Evolutionary conservation across 2,113 vertebrate genomes (phyloP).

Genomic region (Hypanus sabinus): DNA sequence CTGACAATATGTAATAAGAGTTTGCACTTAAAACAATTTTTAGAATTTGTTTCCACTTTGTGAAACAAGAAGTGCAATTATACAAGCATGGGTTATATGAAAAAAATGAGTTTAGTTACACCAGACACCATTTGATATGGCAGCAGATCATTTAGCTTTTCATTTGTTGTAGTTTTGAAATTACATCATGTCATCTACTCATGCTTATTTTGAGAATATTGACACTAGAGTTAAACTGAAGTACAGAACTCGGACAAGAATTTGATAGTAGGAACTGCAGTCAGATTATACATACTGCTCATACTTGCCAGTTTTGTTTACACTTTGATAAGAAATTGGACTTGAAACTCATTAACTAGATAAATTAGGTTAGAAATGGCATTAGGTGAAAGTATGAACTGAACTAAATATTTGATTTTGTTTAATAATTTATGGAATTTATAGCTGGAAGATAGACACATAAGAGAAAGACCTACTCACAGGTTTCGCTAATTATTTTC

Average conservation of each 20-base stretch:
- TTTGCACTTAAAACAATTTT: neutral
- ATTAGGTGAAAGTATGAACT: neutral
- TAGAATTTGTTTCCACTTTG: neutral
- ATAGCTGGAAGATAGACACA: too few relatives aligned
- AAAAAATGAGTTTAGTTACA: neutral
- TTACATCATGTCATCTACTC: neutral
- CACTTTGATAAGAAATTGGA: neutral
- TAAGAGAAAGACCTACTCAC: too few relatives aligned
- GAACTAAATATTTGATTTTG: neutral
- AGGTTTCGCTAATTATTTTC: too few relatives aligned
- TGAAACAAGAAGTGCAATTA: neutral
- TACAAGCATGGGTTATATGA: neutral
- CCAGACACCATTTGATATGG: neutral
- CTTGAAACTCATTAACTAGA: neutral
- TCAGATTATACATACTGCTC: neutral
- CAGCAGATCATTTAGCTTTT: neutral
- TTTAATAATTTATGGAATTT: neutral
- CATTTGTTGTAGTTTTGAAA: neutral
- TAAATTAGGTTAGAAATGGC: neutral
- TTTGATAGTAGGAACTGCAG: neutral
- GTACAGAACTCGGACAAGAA: neutral
- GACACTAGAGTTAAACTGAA: neutral
- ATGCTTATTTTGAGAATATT: neutral
- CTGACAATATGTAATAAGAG: neutral
- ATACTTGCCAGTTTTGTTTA: neutral